Base-by-base conservation (phyloP, 2,888 invertebrate genomes). In the Dastarcus helophoroides region DNA sequence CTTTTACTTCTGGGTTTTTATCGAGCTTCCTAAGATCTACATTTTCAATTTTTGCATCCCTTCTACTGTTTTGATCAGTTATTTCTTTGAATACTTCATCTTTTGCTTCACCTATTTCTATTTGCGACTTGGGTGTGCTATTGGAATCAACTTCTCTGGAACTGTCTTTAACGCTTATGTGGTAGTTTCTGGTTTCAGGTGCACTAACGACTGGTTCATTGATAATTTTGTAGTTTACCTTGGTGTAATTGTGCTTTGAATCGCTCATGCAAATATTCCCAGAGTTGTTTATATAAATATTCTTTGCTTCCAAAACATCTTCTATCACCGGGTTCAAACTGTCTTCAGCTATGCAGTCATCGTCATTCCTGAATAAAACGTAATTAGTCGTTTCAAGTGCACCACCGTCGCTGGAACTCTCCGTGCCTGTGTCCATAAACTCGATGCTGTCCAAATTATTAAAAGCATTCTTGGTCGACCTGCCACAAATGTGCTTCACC, bases 341-440 rank as follows among this genome's bases (percentile, higher is more conserved):
- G 37, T 62, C 60, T 38, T 58, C 56, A 2, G 48, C 50, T 13
- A 54, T 48, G n/a, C n/a, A n/a, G 13, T 61, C 58, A 22, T 60
- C 58, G 38, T 62, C 63, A 42, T 71, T 73, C 4, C 76, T 73
- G 46, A 79, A 76, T 45, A 77, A 69, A 24, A 77, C 65, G 46
- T 79, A 79, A 1, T 79, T 78, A 54, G 78, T 78, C 36, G 68
- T 68, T 8, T 71, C 45, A 1, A 67, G 64, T 25, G 66, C 59
- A 36, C 71, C 71, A 16, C 65, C 64, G 44, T 79, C 81, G 9
- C 77, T 71, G 11, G 79, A 73, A n/a, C 80, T 81, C 50, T 82
- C 83, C 0, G 80, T 84, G 1, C 84, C 85, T 0, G 84, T 84
- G 51, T 89, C 89, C 67, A 83, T 86, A 51, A 80, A 89, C 51